These are phyloP conservation scores for Acyrthosiphon pisum DNA, from an alignment of 1,140 invertebrate species.

Conservation along the genomic window DNA sequence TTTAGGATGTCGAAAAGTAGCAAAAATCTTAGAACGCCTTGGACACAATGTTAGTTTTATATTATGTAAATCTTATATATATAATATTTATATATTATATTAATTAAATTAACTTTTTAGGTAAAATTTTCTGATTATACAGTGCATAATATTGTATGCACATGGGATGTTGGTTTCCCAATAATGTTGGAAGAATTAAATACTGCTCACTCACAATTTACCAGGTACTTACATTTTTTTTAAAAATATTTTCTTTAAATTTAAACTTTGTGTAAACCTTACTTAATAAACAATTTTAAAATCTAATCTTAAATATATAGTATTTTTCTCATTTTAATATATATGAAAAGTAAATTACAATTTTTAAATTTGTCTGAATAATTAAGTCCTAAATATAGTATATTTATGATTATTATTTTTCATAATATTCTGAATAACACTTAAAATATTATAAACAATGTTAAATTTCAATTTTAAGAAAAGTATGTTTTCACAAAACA, in stretches of 20 bases:
- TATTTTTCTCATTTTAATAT: neutral
- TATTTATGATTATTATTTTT: too few relatives aligned
- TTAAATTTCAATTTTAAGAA: too few relatives aligned
- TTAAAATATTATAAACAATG: too few relatives aligned
- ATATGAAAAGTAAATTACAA: neutral
- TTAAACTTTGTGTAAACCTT: neutral
- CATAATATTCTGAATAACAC: too few relatives aligned
- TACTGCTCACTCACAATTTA: slow-evolving; percentile 94
- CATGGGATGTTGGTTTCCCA: slow-evolving; percentile 96
- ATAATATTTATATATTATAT: too few relatives aligned
- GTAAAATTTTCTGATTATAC: slow-evolving; percentile 97
- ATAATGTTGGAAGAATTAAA: slow-evolving; percentile 95
- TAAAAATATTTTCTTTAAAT: neutral
- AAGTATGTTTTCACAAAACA: too few relatives aligned
- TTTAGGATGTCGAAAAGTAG: slow-evolving; percentile 95
- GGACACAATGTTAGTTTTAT: slow-evolving; percentile 53
- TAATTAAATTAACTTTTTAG: slow-evolving; percentile 65
- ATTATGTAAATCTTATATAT: neutral
- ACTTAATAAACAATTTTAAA: neutral
- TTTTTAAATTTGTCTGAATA: neutral
- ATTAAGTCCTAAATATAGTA: neutral
- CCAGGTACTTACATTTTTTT: slow-evolving; percentile 68
- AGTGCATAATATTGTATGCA: slow-evolving; percentile 99
- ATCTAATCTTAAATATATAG: neutral
- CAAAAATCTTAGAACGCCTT: slow-evolving; percentile 96